Evolutionary conservation across 2,888 invertebrate species (phyloP).

Genomic region (Pheosia gnoma): DNA sequence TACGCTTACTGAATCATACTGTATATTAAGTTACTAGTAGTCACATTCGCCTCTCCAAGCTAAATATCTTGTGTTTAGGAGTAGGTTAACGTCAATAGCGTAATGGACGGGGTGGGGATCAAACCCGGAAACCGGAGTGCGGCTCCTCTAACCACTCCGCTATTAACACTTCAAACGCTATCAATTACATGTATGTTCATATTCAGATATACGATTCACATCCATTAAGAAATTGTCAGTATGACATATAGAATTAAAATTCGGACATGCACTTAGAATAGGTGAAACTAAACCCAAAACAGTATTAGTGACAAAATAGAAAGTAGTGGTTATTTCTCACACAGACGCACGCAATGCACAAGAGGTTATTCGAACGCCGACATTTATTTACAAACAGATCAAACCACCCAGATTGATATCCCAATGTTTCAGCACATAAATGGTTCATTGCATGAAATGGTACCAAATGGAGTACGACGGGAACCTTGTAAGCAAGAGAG

Average conservation of each 20-base stretch:
- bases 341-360: conserved; percentile 40
- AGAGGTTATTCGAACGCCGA: conserved; percentile 36
- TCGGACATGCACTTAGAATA: conserved; percentile 48
- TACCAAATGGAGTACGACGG: conserved; percentile 33
- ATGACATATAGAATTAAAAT: conserved; percentile 15
- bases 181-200: no score
- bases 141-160: no score
- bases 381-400: conserved; percentile 42
- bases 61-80: no score
- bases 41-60: no score
- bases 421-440: conserved; percentile 35
- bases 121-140: no score
- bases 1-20: no score
- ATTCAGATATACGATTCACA: no score
- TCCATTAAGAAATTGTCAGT: no score
- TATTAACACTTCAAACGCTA: no score
- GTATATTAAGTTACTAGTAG: no score
- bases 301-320: conserved; percentile 62
- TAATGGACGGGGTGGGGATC: no score
- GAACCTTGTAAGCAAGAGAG: conserved; percentile 37
- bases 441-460: conserved; percentile 62
- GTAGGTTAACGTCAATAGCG: no score
- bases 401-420: conserved; percentile 28
- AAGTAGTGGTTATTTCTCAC: conserved; percentile 50
- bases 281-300: conserved; percentile 37